These are phyloP conservation scores for Clarias magur DNA, from an alignment of 2,113 vertebrate species.

Conservation along the genomic window DNA sequence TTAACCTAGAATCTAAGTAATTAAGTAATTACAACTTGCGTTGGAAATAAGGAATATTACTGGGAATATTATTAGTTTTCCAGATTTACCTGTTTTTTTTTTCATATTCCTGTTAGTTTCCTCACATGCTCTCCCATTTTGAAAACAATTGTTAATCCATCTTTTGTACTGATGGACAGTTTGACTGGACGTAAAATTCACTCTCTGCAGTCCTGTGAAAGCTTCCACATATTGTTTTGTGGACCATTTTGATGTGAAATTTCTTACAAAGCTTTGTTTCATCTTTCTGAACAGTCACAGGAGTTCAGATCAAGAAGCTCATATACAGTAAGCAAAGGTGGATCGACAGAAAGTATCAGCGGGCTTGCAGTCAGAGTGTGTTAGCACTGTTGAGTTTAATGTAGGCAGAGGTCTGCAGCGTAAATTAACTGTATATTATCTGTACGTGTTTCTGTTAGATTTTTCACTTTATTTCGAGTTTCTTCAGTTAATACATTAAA, in stretches of 20 bases:
- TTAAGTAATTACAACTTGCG: not conserved
- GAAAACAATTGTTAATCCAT: constrained; percentile 45
- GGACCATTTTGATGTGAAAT: constrained; percentile 56
- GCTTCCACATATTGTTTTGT: constrained; percentile 63
- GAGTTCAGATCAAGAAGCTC: constrained; percentile 53
- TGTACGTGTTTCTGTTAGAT: not conserved
- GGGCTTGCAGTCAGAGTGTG: not conserved
- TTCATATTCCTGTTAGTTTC: constrained; percentile 32
- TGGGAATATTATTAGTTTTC: not conserved
- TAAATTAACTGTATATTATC: not conserved
- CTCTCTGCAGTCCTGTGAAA: constrained; percentile 65
- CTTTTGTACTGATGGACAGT: constrained; percentile 57
- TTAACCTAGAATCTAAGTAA: not conserved
- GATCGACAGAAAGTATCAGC: too few species aligned
- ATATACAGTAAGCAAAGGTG: not conserved
- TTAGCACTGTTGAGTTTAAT: not conserved
- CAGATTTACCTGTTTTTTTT: constrained; percentile 6
- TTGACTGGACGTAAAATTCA: constrained; percentile 69
- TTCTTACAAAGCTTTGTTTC: constrained; percentile 60
- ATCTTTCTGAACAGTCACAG: constrained; percentile 51
- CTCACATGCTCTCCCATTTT: constrained; percentile 33
- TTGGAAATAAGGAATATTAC: not conserved
- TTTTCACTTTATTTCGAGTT: not conserved
- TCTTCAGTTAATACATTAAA: not conserved
- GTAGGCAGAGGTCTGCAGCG: not conserved